These are phyloP conservation scores for Calameuta pallipes DNA, from an alignment of 2,888 invertebrate genomes.

Conservation along the genomic window DNA sequence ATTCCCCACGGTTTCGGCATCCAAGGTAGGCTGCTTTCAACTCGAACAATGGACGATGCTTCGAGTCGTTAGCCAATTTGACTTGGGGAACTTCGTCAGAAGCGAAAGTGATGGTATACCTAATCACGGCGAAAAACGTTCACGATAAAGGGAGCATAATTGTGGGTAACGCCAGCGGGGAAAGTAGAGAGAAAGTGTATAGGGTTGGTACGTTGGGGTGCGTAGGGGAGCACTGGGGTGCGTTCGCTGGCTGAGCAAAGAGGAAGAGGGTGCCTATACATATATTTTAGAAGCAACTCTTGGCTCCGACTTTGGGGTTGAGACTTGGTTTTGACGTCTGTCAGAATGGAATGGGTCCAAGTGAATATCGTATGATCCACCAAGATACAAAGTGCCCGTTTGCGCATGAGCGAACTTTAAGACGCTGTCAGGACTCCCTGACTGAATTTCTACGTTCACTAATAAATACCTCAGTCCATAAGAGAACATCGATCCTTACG, in stretches of 20 bases:
- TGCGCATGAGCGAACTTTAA: neutral
- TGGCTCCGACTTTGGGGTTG: slow-evolving; percentile 16
- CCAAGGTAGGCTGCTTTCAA: neutral
- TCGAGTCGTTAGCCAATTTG: neutral
- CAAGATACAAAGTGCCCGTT: slow-evolving; percentile 4
- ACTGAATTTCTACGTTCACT: neutral
- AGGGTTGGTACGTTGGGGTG: neutral
- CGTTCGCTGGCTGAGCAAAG: neutral
- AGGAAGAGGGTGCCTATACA: neutral
- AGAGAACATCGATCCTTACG: neutral
- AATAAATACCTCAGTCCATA: neutral
- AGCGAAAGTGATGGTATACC: neutral
- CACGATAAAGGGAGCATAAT: slow-evolving; percentile 9
- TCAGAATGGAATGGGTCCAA: slow-evolving; percentile 42
- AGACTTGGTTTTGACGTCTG: slow-evolving; percentile 41
- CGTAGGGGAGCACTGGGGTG: neutral
- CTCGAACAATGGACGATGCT: neutral
- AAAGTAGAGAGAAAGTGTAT: slow-evolving; percentile 9
- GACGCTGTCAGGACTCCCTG: neutral
- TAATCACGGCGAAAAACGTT: slow-evolving; percentile 5
- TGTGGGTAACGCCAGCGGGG: slow-evolving; percentile 4
- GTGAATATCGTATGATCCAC: slow-evolving; percentile 51
- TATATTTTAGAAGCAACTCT: slow-evolving; percentile 26
- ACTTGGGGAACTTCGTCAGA: neutral
- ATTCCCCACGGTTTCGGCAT: neutral